phyloP scores from a whole-genome alignment of 1,140 invertebrate genomes.

The Micrasema minimum region DNA sequence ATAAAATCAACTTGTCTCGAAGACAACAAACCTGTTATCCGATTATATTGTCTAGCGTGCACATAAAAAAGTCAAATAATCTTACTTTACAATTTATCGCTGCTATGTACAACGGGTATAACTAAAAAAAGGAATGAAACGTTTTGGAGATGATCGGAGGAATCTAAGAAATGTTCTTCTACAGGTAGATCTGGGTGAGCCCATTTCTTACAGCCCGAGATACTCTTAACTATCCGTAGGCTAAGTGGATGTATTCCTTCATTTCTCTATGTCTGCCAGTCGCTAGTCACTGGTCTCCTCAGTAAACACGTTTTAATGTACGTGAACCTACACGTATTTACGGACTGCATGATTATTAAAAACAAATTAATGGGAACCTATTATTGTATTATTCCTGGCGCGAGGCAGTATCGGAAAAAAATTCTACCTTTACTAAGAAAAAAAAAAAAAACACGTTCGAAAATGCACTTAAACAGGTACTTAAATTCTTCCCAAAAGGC shows the following conservation, averaged over 20 bases:
- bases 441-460: too few relatives aligned
- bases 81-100: constrained; percentile 42
- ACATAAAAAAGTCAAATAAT: constrained; percentile 38
- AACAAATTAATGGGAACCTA: too few relatives aligned
- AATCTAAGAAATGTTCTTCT: constrained; percentile 31
- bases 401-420: too few relatives aligned
- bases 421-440: too few relatives aligned
- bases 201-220: constrained; percentile 15
- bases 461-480: too few relatives aligned
- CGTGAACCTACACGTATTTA: too few relatives aligned
- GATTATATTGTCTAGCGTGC: constrained; percentile 41
- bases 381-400: too few relatives aligned
- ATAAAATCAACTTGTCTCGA: constrained; percentile 36
- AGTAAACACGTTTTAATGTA: too few relatives aligned
- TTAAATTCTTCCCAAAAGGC: too few relatives aligned
- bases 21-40: constrained; percentile 37
- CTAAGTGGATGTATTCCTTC: constrained; percentile 8
- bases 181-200: constrained; percentile 15
- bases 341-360: too few relatives aligned
- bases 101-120: constrained; percentile 4
- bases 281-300: too few relatives aligned
- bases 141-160: constrained; percentile 33
- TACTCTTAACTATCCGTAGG: neutral
- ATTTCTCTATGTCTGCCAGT: too few relatives aligned
- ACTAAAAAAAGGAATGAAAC: constrained; percentile 17